These are phyloP conservation scores for Tethya wilhelma DNA, from an alignment of 37 sponge, comb jelly and placozoan species.

Conservation along the genomic window DNA sequence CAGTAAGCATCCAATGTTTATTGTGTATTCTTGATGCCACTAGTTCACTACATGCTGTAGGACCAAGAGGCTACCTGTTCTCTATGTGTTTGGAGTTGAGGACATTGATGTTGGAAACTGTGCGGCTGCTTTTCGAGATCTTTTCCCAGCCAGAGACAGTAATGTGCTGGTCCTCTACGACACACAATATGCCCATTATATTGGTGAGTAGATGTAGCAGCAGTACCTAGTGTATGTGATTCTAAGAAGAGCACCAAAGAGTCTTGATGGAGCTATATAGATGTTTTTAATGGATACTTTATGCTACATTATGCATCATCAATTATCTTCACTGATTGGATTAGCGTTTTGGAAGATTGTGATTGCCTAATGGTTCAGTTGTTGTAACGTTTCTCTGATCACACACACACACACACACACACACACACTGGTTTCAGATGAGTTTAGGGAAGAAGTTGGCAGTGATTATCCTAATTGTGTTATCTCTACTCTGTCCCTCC, in stretches of 20 bases:
- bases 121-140: constrained; percentile 30
- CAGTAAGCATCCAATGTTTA: constrained; percentile 33
- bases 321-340: neutral
- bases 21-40: neutral
- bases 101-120: constrained; percentile 57
- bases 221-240: neutral
- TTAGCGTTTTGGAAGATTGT: neutral
- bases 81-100: constrained; percentile 84
- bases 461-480: constrained; percentile 10
- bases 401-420: too few relatives aligned
- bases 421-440: constrained; percentile 6
- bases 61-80: constrained; percentile 76
- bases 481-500: neutral
- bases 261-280: neutral
- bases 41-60: constrained; percentile 24
- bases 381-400: too few relatives aligned
- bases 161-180: constrained; percentile 70
- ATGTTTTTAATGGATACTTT: neutral
- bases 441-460: neutral
- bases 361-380: too few relatives aligned
- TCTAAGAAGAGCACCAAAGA: neutral
- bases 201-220: constrained; percentile 33
- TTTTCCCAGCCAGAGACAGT: constrained; percentile 40
- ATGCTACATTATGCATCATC: neutral
- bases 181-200: constrained; percentile 57